Evolutionary conservation across 2,888 invertebrate species (phyloP), one percentile per base, ranked within the genome.

Genomic region (Branchinecta sandiegonensis): DNA sequence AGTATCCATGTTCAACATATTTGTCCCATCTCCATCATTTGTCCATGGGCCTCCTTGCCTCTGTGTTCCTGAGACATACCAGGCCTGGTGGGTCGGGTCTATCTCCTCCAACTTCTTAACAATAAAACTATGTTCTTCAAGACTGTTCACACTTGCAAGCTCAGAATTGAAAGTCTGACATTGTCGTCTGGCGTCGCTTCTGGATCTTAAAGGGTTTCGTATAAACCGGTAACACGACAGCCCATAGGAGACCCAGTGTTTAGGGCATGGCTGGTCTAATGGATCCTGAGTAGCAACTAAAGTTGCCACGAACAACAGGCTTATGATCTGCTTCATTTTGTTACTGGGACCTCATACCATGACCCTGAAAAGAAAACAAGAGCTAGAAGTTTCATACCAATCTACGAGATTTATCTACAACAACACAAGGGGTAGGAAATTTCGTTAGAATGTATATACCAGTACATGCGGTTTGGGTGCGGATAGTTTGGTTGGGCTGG

Each of bases 181-280:
- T 73, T 90, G 88, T 74, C 84, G 84, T 73, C 87, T 83, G 0
- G 94, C 92, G 74, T 92, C 92, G 73, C 85, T 86, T 75, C 87
- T 85, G 64, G 85, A 85, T 69, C 86, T 87, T 73, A 85, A 83
- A 0, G 94, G 94, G 8, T 91, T 92, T 75, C 90, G 88, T 5
- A 90, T 89, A 75, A 94, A 95, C 67, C 90, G 85, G 77, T 92
- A 94, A 77, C 95, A 96, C 0, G 87, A 85, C 71, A 87, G 85
- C 72, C 86, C 84, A 75, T 83, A 89, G 47, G 84, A 83, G n/a
- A 87, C 79, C 95, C 95, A 95, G 77, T 90, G 84, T 68, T 87
- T 85, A 0, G 94, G 94, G 78, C 95, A 95, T 75, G 72, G 66
- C 63, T 71, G 70, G 37, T 67, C 63, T 17, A 56, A 56, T 37